Evolutionary conservation across 2,797 vertebrate genomes (phyloP), one percentile per base, ranked within the genome.

Genomic region (Hippocampus kuda): DNA sequence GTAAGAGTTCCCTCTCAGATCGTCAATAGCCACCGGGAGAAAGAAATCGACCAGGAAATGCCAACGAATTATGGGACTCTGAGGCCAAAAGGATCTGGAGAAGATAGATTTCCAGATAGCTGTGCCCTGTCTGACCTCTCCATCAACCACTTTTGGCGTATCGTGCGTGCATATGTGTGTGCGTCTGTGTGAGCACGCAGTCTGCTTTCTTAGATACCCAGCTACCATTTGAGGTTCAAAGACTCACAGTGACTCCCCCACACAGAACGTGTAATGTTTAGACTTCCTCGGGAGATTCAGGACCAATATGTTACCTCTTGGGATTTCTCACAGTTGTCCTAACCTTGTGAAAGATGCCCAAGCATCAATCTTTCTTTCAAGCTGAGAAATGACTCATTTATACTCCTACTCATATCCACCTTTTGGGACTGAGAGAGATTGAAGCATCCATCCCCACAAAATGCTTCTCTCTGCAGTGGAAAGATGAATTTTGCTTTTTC

Each of bases 91-190:
- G 73, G 87, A 90, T 88, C 81, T 79, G 72, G 72, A 80, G 85
- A 77, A 85, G 85, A 86, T 89, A 82, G 85, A 89, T 90, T 90
- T 89, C 86, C 86, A 83, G 87, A 90, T 90, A 88, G 79, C 70
- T 26, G 60, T 79, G 80, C 76, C 84, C 84, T 30, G 68, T 78
- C 72, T 86, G 86, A 88, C 86, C 85, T 86, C 75, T 51, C 41
- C 71, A 79, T 61, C 74, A 79, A 77, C 75, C 76, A 69, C 66
- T 70, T 72, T 72, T 65, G 64, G 73, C 71, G 74, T 73, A 68
- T 68, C 68, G 66, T 68, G 41, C 70, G 27, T 72, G n/a, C n/a
- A 11, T 56, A n/a, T 24, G 8, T 13, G 53, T 56, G 60, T 69
- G 59, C 71, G 65, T 54, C 56, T 69, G 60, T 68, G 56, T 65